Conservation (phyloP, 2,888 invertebrate species). For the Caenorhabditis panamensis region DNA sequence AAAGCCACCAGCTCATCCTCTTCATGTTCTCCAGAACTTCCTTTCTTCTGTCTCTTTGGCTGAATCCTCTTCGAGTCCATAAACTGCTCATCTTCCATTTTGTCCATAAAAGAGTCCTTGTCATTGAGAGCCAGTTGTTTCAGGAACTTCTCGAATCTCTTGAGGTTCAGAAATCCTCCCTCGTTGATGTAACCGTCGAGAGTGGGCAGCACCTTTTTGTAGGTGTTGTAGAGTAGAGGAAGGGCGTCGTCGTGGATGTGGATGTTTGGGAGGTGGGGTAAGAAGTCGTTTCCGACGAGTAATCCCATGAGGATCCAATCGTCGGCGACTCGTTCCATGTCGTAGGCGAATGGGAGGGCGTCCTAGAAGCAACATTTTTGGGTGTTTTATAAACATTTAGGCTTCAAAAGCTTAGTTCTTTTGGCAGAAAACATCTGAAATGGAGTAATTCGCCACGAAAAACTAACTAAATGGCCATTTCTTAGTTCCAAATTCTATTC, state of each 20-base stretch:
- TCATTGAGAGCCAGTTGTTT: slow-evolving; percentile 77
- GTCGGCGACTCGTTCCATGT: slow-evolving; percentile 93
- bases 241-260: slow-evolving; percentile 94
- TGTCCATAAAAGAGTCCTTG: slow-evolving; percentile 55
- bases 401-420: too few relatives aligned
- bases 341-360: slow-evolving; percentile 87
- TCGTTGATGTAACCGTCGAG: slow-evolving; percentile 96
- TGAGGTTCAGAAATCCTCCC: slow-evolving; percentile 89
- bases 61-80: slow-evolving; percentile 35
- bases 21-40: slow-evolving; percentile 7
- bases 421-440: too few relatives aligned
- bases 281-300: slow-evolving; percentile 92
- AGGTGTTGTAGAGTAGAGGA: slow-evolving; percentile 86
- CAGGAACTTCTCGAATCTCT: slow-evolving; percentile 89
- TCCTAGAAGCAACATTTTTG: slow-evolving; percentile 71
- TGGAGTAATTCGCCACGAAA: too few relatives aligned
- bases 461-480: too few relatives aligned
- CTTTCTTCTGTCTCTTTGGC: background rate
- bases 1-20: slow-evolving; percentile 49
- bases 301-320: slow-evolving; percentile 88
- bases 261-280: slow-evolving; percentile 94
- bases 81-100: slow-evolving; percentile 45
- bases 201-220: slow-evolving; percentile 90
- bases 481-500: too few relatives aligned
- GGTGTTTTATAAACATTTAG: background rate